Conservation (phyloP, 2,888 invertebrate species). For the Agonum fuliginosum region DNA sequence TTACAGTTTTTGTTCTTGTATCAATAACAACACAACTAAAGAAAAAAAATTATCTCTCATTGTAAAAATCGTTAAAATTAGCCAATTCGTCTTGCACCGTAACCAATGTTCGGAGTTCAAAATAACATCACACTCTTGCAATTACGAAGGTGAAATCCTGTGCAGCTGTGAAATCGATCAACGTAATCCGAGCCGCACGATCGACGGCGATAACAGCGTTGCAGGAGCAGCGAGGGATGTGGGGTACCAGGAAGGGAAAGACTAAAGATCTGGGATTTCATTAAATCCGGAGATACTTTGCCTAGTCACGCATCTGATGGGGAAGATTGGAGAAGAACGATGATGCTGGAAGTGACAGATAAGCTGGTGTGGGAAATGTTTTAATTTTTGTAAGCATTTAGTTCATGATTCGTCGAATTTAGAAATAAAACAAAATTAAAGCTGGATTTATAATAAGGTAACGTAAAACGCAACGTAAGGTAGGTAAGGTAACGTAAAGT, state of each 20-base stretch:
- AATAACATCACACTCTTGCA: neutral
- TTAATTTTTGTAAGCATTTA: neutral
- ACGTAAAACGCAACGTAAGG: too few relatives aligned
- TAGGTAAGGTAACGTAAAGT: too few relatives aligned
- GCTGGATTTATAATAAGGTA: too few relatives aligned
- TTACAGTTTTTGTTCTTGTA: too few relatives aligned
- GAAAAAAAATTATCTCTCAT: neutral
- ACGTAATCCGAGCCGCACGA: constrained; percentile 23
- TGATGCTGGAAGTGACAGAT: neutral
- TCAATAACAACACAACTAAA: neutral
- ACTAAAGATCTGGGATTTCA: neutral
- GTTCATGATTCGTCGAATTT: neutral
- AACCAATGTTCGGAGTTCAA: neutral
- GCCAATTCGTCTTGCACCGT: neutral
- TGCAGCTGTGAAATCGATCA: constrained; percentile 12
- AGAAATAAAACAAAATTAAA: too few relatives aligned
- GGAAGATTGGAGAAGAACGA: neutral
- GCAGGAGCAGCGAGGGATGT: neutral
- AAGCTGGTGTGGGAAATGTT: neutral
- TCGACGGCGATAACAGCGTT: neutral
- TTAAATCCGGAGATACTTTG: neutral
- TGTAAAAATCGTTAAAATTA: neutral
- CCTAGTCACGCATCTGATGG: constrained; percentile 1
- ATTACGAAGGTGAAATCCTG: neutral
- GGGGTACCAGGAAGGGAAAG: neutral